These are phyloP conservation scores for Sebastes diploproa DNA, from an alignment of 2,797 vertebrate genomes.

Conservation along the genomic window DNA sequence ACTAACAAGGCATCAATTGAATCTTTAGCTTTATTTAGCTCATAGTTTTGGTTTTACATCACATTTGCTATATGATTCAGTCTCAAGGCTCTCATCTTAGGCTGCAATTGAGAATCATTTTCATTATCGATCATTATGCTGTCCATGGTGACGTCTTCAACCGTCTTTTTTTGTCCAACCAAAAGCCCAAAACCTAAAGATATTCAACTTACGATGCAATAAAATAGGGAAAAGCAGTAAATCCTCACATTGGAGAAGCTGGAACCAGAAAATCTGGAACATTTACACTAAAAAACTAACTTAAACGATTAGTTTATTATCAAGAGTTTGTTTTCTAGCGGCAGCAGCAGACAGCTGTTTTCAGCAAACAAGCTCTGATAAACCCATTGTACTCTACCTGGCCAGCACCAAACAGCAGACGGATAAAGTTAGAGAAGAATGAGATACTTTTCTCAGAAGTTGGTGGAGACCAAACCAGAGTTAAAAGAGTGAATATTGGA, in stretches of 20 bases:
- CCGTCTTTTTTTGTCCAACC: too few relatives aligned
- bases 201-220: too few relatives aligned
- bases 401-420: not conserved
- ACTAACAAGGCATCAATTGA: not conserved
- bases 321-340: too few relatives aligned
- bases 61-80: not conserved
- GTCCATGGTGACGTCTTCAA: not conserved
- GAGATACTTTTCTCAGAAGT: not conserved
- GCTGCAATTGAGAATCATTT: not conserved
- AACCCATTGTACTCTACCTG: not conserved
- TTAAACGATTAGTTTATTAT: too few relatives aligned
- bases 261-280: too few relatives aligned
- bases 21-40: not conserved
- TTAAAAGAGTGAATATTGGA: not conserved
- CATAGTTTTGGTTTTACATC: not conserved
- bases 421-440: not conserved
- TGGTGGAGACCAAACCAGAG: not conserved
- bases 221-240: too few relatives aligned
- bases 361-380: not conserved
- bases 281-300: rapidly evolving
- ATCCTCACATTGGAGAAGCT: too few relatives aligned
- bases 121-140: not conserved
- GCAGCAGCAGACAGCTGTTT: too few relatives aligned
- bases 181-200: too few relatives aligned
- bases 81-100: not conserved